Evolutionary conservation across 2,797 vertebrate species (phyloP).

Genomic region (Pipistrellus nathusii): DNA sequence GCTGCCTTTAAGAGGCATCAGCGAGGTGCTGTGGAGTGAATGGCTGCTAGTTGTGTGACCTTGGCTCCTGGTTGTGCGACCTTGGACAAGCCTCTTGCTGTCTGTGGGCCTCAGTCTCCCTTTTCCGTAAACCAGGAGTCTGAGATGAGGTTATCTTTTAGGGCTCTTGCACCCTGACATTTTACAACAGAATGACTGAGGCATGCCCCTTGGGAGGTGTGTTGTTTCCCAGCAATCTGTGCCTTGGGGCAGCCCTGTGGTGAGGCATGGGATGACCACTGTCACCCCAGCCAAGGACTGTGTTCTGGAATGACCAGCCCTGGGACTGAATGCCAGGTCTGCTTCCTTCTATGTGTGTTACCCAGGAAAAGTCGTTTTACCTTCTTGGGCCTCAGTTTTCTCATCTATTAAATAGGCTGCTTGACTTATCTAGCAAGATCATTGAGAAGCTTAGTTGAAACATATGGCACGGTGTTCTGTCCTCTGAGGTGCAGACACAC

Average conservation of each 20-base stretch:
- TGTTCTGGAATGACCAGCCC: not conserved
- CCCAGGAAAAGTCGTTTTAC: slow-evolving; percentile 18
- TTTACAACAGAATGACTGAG: not conserved
- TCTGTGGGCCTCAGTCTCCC: not conserved
- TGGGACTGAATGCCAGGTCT: not conserved
- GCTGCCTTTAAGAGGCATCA: not conserved
- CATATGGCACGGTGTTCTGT: not conserved
- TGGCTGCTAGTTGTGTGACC: not conserved
- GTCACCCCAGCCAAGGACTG: not conserved
- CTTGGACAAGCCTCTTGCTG: not conserved
- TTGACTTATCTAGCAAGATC: not conserved
- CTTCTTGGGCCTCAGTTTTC: not conserved
- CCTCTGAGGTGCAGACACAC: not conserved
- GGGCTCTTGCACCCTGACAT: not conserved
- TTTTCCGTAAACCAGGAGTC: not conserved
- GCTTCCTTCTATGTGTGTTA: not conserved
- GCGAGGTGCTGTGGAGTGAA: accelerated
- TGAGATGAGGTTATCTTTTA: not conserved
- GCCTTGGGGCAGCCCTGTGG: not conserved
- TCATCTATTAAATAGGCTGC: not conserved
- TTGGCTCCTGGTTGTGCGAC: not conserved
- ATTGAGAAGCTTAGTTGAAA: not conserved
- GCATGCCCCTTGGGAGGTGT: not conserved
- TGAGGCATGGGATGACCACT: accelerated
- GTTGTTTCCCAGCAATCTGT: not conserved